Evolutionary conservation across 2,113 vertebrate genomes (phyloP).

Genomic region (Felis catus): DNA sequence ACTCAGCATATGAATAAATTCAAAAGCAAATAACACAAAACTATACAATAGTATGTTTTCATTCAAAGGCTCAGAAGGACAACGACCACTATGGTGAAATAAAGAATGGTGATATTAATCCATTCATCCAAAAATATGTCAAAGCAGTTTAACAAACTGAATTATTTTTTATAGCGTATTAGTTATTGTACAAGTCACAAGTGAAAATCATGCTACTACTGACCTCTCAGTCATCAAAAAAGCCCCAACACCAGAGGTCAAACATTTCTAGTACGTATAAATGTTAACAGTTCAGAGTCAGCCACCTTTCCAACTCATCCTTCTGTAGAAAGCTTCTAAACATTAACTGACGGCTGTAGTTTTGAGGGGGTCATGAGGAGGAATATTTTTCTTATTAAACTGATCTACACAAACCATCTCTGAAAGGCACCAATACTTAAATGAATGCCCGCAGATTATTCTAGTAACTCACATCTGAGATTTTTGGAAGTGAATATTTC

Average conservation of each 20-base stretch:
- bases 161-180: not conserved
- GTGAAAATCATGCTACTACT: not conserved
- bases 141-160: not conserved
- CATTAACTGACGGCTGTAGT: not conserved
- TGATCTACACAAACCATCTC: not conserved
- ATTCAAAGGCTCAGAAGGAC: not conserved
- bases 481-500: constrained; percentile 35
- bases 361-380: not conserved
- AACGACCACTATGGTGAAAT: not conserved
- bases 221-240: not conserved
- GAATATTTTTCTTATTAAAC: constrained; percentile 1
- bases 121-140: not conserved
- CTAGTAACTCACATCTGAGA: constrained; percentile 49
- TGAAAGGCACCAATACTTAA: constrained; percentile 18
- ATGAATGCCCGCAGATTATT: not conserved
- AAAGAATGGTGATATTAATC: not conserved
- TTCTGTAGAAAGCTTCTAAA: not conserved
- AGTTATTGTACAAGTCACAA: not conserved
- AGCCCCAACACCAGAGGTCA: not conserved
- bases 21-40: constrained; percentile 1
- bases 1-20: not conserved
- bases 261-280: not conserved
- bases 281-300: not conserved
- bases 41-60: not conserved
- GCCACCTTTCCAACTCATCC: not conserved